phyloP scores from a whole-genome alignment of 2,113 vertebrate species.

The Stictonetta naevosa region DNA sequence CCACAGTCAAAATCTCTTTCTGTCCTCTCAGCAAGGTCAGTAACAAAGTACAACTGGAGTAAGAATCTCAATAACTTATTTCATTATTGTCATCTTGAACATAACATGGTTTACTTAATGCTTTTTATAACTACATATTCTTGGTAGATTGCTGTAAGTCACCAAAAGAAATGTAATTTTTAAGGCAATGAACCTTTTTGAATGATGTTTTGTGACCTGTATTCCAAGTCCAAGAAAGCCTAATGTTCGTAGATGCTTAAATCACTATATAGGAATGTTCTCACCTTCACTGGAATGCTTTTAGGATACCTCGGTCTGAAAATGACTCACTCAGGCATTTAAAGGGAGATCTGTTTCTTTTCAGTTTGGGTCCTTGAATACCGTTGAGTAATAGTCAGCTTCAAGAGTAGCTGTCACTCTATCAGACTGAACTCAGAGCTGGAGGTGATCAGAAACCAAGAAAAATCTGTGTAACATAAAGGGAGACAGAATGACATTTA shows the following conservation, averaged over 20 bases:
- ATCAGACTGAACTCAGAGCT: neutral
- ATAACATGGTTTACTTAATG: neutral
- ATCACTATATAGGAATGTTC: neutral
- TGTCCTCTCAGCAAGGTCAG: neutral
- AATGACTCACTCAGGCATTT: neutral
- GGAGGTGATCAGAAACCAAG: constrained; percentile 26
- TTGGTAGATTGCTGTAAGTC: neutral
- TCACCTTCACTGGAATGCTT: neutral
- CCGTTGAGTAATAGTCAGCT: neutral
- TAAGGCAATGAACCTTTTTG: neutral
- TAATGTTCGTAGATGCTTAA: neutral
- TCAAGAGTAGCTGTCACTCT: neutral
- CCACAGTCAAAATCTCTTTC: neutral
- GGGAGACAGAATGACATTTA: neutral
- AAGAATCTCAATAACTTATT: neutral
- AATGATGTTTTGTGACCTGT: neutral
- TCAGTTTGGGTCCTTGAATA: neutral
- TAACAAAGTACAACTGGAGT: neutral
- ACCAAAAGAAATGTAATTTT: neutral
- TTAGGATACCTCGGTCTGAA: neutral
- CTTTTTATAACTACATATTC: neutral
- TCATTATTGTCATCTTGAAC: neutral
- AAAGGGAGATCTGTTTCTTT: neutral
- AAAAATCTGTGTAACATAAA: constrained; percentile 6
- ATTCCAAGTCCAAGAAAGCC: neutral